Percentiles rank a stretch among this genome's conserved stretches.
These are phyloP conservation scores for Chanos chanos DNA, from an alignment of 2,797 vertebrate species.

Conservation along the genomic window DNA sequence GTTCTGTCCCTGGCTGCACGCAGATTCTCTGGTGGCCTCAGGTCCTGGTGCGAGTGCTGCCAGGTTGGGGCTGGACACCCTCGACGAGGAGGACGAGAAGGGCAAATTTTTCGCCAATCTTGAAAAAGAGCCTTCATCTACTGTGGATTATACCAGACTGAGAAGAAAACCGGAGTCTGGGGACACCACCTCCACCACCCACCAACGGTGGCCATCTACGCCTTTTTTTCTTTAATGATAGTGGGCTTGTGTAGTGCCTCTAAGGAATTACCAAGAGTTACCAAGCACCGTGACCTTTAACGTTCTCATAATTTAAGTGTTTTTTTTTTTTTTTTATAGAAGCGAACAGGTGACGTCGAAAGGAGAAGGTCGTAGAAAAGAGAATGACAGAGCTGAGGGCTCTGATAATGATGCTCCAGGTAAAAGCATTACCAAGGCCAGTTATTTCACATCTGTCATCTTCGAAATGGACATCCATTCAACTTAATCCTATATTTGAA, in stretches of 20 bases:
- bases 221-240: constrained; percentile 3
- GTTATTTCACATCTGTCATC: too few species aligned
- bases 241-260: neutral
- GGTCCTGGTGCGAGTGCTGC: constrained; percentile 51
- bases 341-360: constrained; percentile 26
- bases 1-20: neutral
- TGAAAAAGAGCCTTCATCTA: constrained; percentile 74
- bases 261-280: too few species aligned
- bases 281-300: too few species aligned
- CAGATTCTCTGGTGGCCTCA: constrained; percentile 65
- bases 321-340: constrained; percentile 46
- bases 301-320: neutral
- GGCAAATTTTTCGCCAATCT: constrained; percentile 81
- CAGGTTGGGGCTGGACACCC: constrained; percentile 76
- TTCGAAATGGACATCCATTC: too few species aligned
- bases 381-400: constrained; percentile 2
- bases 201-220: constrained; percentile 46
- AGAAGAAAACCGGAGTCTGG: constrained; percentile 83
- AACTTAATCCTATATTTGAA: too few species aligned
- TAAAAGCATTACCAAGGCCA: too few species aligned
- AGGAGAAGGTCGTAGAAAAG: constrained; percentile 27
- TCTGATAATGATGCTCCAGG: constrained; percentile 43
- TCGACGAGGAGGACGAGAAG: constrained; percentile 87
- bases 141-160: constrained; percentile 81
- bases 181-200: constrained; percentile 50